A percentile compares a stretch with the other conserved stretches of the same genome.
These are phyloP conservation scores for Melitaea cinxia DNA, from an alignment of 1,140 invertebrate species.

Conservation along the genomic window DNA sequence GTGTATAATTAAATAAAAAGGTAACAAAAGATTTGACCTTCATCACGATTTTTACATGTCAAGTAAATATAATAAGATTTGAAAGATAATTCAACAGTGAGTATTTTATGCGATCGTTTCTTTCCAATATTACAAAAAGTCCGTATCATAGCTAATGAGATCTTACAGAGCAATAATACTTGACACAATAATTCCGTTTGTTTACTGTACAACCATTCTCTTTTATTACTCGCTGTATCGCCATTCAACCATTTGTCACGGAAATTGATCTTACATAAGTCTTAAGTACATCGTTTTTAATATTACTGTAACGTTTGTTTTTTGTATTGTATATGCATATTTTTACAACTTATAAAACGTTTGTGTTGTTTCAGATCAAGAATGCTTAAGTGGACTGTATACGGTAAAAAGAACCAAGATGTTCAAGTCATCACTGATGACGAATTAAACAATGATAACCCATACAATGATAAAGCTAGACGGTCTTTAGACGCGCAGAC, in stretches of 20 bases:
- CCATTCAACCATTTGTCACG: constrained; percentile 15
- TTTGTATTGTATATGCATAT: background rate
- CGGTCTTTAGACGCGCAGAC: constrained; percentile 68
- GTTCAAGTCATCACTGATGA: constrained; percentile 42
- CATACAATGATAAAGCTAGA: constrained; percentile 51
- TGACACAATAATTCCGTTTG: constrained; percentile 12
- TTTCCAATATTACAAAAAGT: constrained; percentile 1
- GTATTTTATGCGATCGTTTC: background rate
- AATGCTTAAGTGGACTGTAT: constrained; percentile 79
- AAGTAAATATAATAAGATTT: background rate
- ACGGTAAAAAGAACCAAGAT: constrained; percentile 73
- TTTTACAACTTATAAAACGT: background rate
- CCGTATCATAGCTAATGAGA: background rate
- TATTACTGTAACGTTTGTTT: background rate
- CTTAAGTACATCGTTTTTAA: background rate
- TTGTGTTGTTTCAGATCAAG: constrained; percentile 56
- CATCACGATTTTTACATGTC: too few species aligned
- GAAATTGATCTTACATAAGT: constrained; percentile 12
- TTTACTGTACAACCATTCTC: constrained; percentile 1
- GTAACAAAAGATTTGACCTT: too few species aligned
- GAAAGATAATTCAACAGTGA: background rate
- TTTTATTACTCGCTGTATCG: constrained; percentile 10
- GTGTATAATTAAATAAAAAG: too few species aligned
- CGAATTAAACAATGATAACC: constrained; percentile 45
- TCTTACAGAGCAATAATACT: background rate